Evolutionary conservation across 2,797 vertebrate genomes (phyloP), one percentile per base, ranked within the genome.

Genomic region (Cyclura pinguis): DNA sequence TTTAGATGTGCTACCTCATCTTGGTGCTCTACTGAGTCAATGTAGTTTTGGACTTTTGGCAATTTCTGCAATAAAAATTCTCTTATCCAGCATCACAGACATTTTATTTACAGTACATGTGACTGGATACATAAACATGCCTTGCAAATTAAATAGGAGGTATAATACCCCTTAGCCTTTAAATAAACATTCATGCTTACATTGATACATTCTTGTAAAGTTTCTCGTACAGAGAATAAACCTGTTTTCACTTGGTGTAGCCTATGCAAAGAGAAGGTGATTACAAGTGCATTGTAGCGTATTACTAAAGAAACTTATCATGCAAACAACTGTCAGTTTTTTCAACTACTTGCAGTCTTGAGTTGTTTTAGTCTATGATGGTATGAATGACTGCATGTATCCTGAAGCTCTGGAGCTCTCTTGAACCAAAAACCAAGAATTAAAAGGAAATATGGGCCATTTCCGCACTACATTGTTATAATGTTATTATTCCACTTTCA

Each of bases 121-220:
- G 35, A 16, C 18, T 81, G 38, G 78, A 82, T 86, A 90, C 69
- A 74, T 73, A 94, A 96, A 93, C 22, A 91, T 59, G 16, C 35
- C 87, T 93, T 95, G 91, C 89, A 97, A 96, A 94, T 90, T 90
- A 95, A 95, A 95, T 2, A 95, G 74, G 87, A 94, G 92, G 93
- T 93, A 84, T 90, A 87, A 93, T 94, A 95, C 77, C 57, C 84
- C 20, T 88, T 93, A 95, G 96, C 93, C 93, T 89, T 92, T 62
- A 82, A 85, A 67, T 94, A 89, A 96, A 88, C 87, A 91, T 90
- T 82, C 89, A 88, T 93, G 90, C 95, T 94, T 92, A 87, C 86
- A 93, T 67, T 85, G 87, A 50, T 92, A 82, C 94, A 92, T 77
- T 55, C 89, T 93, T 95, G 90, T 94, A 96, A 94, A 77, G 50